Base-by-base conservation (phyloP, 1,140 invertebrate species). In the Formica exsecta region DNA sequence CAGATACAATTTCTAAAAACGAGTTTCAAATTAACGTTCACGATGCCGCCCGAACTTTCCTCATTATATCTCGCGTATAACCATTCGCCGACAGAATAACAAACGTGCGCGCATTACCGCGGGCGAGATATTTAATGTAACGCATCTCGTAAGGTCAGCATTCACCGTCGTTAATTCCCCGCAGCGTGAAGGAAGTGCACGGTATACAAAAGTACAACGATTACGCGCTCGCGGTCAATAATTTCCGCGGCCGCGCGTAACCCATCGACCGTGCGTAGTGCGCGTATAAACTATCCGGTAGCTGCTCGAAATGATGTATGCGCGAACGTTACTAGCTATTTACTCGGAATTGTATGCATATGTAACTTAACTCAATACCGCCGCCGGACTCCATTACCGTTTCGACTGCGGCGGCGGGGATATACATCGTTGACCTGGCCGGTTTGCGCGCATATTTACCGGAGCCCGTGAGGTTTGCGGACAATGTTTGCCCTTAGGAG, bases 361-460 rank as follows among this genome's bases (percentile, higher is more conserved):
- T 83, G 79, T 83, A 83, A 83, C 79, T 83, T 83, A 83, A 83
- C 79, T 83, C 79, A 83, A 83, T 83, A 83, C 54, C 79, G 79
- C 68, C 79, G 68, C 79, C 68, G 79, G 79, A 83, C 79, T 83
- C 79, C 68, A 83, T 83, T 83, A 83, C 79, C 79, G 79, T 83
- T 83, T 83, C 79, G 79, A 83, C 68, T 83, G 68, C 79, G 59
- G 75, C 59, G 66, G 44, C 64, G 51, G 29, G 68, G 68, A 48
- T 57, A 61, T 73, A 73, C 79, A 83, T 83, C 79, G 79, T 83
- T 83, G 79, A 83, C 79, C 68, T 54, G 79, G 79, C 68, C 68
- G n/a, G 79, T 83, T 83, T 62, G 79, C 68, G 68, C 79, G 79
- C 79, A 83, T 83, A 83, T 83, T 83, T 83, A 83, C 68, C 68